A percentile compares a stretch with the other conserved stretches of the same genome.
phyloP scores from a whole-genome alignment of 1,140 invertebrate genomes.

The Leptinotarsa undecemlineata region DNA sequence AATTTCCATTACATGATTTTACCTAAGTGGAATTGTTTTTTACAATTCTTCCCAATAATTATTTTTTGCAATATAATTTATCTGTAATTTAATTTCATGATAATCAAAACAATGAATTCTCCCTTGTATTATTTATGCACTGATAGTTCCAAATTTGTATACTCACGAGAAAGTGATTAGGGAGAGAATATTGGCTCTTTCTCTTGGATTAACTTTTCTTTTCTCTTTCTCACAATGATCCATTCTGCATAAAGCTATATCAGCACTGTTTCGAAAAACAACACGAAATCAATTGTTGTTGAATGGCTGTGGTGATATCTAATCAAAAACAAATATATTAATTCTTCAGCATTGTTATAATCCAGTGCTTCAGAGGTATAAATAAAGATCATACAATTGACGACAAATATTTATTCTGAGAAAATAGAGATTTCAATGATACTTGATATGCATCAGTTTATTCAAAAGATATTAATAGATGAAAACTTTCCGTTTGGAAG shows the following conservation, averaged over 20 bases:
- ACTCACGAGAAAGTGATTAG: conserved; percentile 36
- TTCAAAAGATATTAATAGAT: no score
- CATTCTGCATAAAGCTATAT: conserved; percentile 8
- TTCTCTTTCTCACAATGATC: conserved; percentile 26
- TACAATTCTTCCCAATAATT: no score
- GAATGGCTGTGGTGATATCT: background rate
- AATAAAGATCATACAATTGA: background rate
- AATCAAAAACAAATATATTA: background rate
- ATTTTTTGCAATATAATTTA: no score
- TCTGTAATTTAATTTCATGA: no score
- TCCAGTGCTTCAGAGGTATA: background rate
- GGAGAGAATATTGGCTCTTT: conserved; percentile 34
- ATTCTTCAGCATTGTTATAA: background rate
- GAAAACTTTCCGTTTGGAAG: no score
- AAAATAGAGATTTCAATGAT: background rate
- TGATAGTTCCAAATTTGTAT: background rate
- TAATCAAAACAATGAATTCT: no score
- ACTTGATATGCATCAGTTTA: no score
- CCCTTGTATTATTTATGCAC: no score
- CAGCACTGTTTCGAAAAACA: background rate
- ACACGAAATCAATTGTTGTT: background rate
- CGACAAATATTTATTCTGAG: background rate
- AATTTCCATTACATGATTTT: no score
- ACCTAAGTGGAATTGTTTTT: no score
- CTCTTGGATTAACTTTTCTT: conserved; percentile 34